A percentile compares a stretch with the other conserved stretches of the same genome.
Evolutionary conservation across 2,113 vertebrate genomes (phyloP).

Genomic region (Perca fluviatilis): DNA sequence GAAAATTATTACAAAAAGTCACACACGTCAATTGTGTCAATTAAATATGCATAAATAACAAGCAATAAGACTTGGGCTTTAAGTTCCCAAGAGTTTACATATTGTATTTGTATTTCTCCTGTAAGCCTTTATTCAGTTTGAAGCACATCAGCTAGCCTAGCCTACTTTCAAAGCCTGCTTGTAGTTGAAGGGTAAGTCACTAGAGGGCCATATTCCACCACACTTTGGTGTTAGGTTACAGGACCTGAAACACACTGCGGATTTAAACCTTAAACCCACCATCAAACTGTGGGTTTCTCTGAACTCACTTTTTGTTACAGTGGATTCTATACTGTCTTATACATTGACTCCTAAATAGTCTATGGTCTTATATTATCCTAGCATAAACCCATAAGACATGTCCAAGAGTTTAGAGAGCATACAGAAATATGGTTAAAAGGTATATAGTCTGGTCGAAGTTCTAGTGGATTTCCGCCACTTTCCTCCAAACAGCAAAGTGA

Average conservation of each 20-base stretch:
- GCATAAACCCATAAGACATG: not conserved
- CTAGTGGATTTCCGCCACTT: not conserved
- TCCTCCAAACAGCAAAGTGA: not conserved
- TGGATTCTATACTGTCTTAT: not conserved
- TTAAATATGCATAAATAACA: not conserved
- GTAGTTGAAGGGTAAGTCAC: constrained; percentile 45
- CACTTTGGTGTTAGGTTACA: constrained; percentile 4
- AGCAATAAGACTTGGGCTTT: not conserved
- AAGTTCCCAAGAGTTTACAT: not conserved
- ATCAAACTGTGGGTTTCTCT: not conserved
- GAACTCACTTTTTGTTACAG: not conserved
- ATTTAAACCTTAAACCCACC: constrained; percentile 5
- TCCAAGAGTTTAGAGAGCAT: not conserved
- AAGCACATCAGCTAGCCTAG: not conserved
- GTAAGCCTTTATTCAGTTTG: not conserved
- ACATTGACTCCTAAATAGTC: too few species aligned
- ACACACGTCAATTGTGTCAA: not conserved
- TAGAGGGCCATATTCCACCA: constrained; percentile 64
- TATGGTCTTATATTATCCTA: not conserved
- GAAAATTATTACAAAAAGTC: not conserved
- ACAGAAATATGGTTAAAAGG: not conserved
- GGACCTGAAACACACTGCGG: not conserved
- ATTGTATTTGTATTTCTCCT: not conserved
- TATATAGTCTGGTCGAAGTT: not conserved
- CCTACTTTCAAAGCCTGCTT: not conserved